Conservation (phyloP, 2,888 invertebrate species). For the Bombylius major region DNA sequence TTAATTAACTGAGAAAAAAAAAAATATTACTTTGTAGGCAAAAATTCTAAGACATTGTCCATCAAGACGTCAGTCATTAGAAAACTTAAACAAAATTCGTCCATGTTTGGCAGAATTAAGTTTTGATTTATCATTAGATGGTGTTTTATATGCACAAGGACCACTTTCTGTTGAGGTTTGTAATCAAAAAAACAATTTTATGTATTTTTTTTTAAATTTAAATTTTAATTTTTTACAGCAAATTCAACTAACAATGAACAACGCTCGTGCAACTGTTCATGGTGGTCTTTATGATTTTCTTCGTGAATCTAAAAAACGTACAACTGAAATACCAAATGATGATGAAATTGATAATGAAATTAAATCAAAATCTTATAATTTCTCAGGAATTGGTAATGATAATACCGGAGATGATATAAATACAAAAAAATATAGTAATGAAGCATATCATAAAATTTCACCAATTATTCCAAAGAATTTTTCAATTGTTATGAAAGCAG, state of each 20-base stretch:
- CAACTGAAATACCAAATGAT: neutral
- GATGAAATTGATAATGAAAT: neutral
- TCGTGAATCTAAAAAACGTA: conserved; percentile 31
- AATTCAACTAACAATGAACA: conserved; percentile 36
- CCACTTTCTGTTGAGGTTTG: conserved; percentile 72
- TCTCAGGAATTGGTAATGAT: no score
- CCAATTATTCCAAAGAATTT: conserved; percentile 76
- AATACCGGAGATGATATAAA: neutral
- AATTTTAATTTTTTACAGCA: conserved; percentile 23
- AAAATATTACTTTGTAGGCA: conserved; percentile 18
- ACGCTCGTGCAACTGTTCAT: conserved; percentile 38
- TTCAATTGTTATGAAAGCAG: conserved; percentile 58
- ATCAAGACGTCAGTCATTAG: conserved; percentile 29
- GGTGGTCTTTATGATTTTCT: conserved; percentile 40
- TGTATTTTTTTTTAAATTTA: neutral
- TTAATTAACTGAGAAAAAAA: no score
- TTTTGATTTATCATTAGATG: conserved; percentile 62
- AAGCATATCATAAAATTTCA: conserved; percentile 50
- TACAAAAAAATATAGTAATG: conserved; percentile 27
- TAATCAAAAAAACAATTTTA: conserved; percentile 3
- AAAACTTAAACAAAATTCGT: conserved; percentile 40
- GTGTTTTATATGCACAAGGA: conserved; percentile 65
- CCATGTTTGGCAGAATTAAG: conserved; percentile 59
- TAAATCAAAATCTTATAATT: neutral
- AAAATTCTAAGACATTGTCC: conserved; percentile 34